Conservation (phyloP, 2,113 vertebrate genomes). For the Agapornis roseicollis region DNA sequence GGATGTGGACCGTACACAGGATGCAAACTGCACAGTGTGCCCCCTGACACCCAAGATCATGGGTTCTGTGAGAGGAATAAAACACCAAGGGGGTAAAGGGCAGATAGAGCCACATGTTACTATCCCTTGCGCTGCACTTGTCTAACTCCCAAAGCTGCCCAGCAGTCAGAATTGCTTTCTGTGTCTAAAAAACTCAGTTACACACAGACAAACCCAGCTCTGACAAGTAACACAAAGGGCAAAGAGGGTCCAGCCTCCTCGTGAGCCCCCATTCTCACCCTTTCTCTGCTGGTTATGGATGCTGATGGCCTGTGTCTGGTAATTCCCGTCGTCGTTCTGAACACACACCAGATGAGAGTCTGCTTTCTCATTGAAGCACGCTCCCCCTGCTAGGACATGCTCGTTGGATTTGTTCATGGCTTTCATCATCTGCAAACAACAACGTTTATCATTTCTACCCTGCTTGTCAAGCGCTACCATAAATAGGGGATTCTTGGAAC, state of each 20-base stretch:
- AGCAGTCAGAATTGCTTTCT: neutral
- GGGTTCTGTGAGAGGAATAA: neutral
- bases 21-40: neutral
- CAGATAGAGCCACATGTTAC: neutral
- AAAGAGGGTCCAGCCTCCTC: neutral
- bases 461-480: neutral
- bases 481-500: neutral
- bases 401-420: constrained; percentile 99
- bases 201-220: neutral
- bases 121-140: neutral
- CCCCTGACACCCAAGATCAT: neutral
- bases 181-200: neutral
- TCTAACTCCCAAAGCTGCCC: neutral
- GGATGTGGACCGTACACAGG: neutral
- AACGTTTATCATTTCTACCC: neutral
- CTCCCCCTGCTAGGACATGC: constrained; percentile 94
- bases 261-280: constrained; percentile 72
- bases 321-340: constrained; percentile 97
- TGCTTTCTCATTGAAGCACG: constrained; percentile 93
- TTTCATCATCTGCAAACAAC: constrained; percentile 91
- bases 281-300: constrained; percentile 96
- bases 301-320: constrained; percentile 99
- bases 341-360: constrained; percentile 97
- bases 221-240: neutral
- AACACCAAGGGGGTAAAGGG: neutral